Evolutionary conservation across 2,113 vertebrate species (phyloP), one percentile per base, ranked within the genome.

Genomic region (Oncorhynchus kisutch): DNA sequence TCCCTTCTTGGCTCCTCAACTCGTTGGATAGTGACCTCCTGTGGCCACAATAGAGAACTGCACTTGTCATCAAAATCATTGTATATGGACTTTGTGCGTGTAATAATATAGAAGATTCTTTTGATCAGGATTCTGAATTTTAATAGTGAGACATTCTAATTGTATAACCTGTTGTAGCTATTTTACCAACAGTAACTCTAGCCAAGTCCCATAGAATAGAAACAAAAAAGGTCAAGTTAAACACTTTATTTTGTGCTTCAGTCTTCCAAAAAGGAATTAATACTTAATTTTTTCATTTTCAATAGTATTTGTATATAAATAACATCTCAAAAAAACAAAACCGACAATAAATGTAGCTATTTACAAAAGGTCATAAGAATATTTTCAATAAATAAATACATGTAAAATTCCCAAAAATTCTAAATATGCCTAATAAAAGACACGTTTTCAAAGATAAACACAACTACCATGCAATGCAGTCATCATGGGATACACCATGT

Each of bases 321-420:
- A 92, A 93, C 89, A 93, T 91, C 87, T 90, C 75, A 90, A 92
- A 90, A 91, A 88, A 78, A 82, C 82, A 54, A 54, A 18, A 54
- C 3, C 4, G 3, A 91, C 84, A 83, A 86, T 88, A 88, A 91
- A 91, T 87, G 88, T 87, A 75, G 66, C 75, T 82, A 90, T 92
- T 85, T 91, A 92, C 91, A 93, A 85, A 49, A 82, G 73, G 86
- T 88, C 77, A 88, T 82, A 73, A 77, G 76, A 90, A 89, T 84
- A 86, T 90, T 84, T 45, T 81, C 82, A 91, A 92, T 87, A 87
- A 94, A 94, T 94, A 93, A 92, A 89, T 92, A 87, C 81, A 87
- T 88, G 82, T 81, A 80, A 9, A 62, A 62, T 87, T 78, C 87
- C 90, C 90, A 83, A 76, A 89, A 87, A 88, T 73, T 87, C 82